Evolutionary conservation across 2,797 vertebrate genomes (phyloP).

Genomic region (Rallus crepitans): DNA sequence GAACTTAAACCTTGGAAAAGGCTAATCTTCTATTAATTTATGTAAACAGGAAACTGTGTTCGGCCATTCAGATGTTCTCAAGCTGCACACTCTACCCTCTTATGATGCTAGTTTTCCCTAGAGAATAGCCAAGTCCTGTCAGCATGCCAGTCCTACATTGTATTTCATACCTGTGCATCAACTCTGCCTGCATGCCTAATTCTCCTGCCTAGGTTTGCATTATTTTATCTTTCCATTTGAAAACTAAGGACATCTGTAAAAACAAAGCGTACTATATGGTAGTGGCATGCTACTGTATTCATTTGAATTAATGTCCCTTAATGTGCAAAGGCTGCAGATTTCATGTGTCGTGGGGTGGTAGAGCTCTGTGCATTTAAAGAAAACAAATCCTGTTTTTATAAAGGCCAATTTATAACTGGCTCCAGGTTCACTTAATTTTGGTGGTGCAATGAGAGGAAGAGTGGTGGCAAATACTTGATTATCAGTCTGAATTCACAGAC

Average conservation of each 20-base stretch:
- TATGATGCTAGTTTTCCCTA: not conserved
- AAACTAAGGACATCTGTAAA: conserved; percentile 66
- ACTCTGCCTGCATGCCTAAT: not conserved
- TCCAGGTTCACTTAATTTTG: conserved; percentile 13
- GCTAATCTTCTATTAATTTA: conserved; percentile 42
- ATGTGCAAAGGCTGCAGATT: conserved; percentile 40
- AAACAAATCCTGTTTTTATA: not conserved
- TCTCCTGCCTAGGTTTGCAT: conserved; percentile 3
- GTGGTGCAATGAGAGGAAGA: not conserved
- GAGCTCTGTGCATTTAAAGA: not conserved
- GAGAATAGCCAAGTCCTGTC: not conserved
- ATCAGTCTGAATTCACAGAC: not conserved
- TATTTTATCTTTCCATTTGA: conserved; percentile 47
- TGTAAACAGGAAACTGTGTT: conserved; percentile 52
- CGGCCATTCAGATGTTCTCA: conserved; percentile 15
- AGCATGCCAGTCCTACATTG: not conserved
- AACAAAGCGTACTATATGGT: conserved; percentile 47
- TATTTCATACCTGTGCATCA: conserved; percentile 1
- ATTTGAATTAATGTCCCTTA: conserved; percentile 62
- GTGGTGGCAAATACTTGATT: not conserved
- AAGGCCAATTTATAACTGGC: not conserved
- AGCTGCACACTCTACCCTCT: not conserved
- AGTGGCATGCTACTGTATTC: conserved; percentile 21
- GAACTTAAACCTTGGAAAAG: conserved; percentile 43
- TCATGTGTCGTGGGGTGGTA: not conserved